Evolutionary conservation across 2,113 vertebrate species (phyloP).

Genomic region (Podiceps cristatus): DNA sequence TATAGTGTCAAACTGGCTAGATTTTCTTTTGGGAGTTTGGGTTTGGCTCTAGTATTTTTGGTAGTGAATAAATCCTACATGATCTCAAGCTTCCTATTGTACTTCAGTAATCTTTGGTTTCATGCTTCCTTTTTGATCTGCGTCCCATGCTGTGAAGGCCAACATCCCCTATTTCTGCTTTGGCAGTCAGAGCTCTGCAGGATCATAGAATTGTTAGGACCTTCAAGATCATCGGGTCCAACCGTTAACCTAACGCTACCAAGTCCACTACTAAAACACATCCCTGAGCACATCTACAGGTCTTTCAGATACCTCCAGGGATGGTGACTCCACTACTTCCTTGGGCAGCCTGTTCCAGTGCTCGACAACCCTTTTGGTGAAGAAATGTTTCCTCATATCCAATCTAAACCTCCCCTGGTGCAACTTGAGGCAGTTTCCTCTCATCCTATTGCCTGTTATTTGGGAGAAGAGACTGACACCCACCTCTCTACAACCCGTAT

Average conservation of each 20-base stretch:
- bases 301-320: neutral
- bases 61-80: conserved; percentile 43
- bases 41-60: conserved; percentile 34
- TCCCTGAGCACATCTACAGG: rapidly evolving
- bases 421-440: neutral
- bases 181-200: neutral
- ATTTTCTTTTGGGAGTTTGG: conserved; percentile 16
- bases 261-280: neutral
- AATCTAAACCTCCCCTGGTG: neutral
- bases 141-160: neutral
- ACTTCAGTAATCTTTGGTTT: conserved; percentile 48
- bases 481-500: rapidly evolving
- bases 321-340: neutral
- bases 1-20: neutral
- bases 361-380: neutral
- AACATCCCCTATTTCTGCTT: conserved; percentile 41
- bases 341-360: neutral
- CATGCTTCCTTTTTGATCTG: conserved; percentile 49
- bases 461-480: neutral
- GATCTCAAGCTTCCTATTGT: conserved; percentile 35
- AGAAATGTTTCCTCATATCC: neutral
- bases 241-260: rapidly evolving
- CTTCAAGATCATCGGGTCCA: neutral
- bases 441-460: rapidly evolving
- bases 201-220: neutral